These are phyloP conservation scores for Misgurnus mizolepis DNA, from an alignment of 2,113 vertebrate genomes.

Conservation along the genomic window DNA sequence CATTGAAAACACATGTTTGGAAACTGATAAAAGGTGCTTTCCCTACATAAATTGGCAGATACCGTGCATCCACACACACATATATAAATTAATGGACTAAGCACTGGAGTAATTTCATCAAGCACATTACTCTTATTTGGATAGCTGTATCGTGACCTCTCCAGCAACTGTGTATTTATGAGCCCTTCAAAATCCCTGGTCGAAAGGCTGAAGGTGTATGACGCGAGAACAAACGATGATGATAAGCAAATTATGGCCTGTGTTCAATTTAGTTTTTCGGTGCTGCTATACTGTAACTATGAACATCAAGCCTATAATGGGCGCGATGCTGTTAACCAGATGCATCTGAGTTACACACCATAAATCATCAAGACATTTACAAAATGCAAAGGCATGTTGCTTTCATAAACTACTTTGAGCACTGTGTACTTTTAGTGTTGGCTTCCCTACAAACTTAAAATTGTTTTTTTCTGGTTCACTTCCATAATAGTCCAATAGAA, in stretches of 20 bases:
- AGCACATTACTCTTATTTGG: constrained; percentile 53
- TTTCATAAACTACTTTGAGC: constrained; percentile 19
- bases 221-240: constrained; percentile 43
- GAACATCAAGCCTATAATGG: constrained; percentile 33
- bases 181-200: constrained; percentile 43
- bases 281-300: constrained; percentile 1
- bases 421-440: constrained; percentile 22
- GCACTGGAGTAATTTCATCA: constrained; percentile 46
- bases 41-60: constrained; percentile 65
- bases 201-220: constrained; percentile 33
- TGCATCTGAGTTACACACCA: constrained; percentile 44
- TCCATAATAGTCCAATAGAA: background rate
- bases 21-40: constrained; percentile 70
- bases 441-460: background rate
- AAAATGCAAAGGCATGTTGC: background rate
- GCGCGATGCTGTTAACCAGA: constrained; percentile 38
- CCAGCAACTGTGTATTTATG: constrained; percentile 37
- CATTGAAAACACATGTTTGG: constrained; percentile 77
- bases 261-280: constrained; percentile 41
- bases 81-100: constrained; percentile 52
- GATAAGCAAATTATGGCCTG: constrained; percentile 48
- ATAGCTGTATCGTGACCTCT: constrained; percentile 51
- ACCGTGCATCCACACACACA: constrained; percentile 33
- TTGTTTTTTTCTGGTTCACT: background rate
- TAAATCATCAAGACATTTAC: constrained; percentile 44